Base-by-base conservation (phyloP, 2,113 vertebrate species). In the Spermophilus dauricus region DNA sequence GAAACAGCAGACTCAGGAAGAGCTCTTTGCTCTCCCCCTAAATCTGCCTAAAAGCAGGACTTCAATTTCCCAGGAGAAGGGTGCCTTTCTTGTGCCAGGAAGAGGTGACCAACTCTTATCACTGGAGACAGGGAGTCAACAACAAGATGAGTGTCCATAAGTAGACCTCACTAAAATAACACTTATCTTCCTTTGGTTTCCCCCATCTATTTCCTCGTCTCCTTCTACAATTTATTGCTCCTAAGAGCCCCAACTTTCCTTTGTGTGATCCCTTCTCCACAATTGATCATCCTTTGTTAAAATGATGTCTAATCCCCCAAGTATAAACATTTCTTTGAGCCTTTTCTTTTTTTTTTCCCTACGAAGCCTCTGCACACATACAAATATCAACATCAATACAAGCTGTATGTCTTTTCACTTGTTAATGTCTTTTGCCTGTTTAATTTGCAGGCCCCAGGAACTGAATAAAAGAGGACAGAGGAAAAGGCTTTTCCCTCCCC, bases 221-320 rank as follows among this genome's bases (percentile, higher is more conserved):
- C 56, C 81, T 61, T 85, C 81, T 77, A 85, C 42, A 91, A 77
- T 94, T 92, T 90, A 94, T 92, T 76, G 78, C 32, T 30, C 11
- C 42, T 4, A 53, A 70, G 85, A 83, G 56, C 67, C 67, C 70
- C 58, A 51, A 51, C 58, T 97, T 90, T 82, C 58, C 58, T 97
- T 85, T 80, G 48, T 89, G 75, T 83, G 69, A n/a, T 75, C 93
- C 70, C 18, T 76, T 76, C 42, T 84, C 77, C 70, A 87, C 51
- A 81, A 32, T 94, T 92, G 51, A 94, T 97, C 85, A 97, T 75
- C 51, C 56, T 97, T 89, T 86, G 20, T 78, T 94, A 86, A 93
- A 89, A 93, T 86, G 51, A 77, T 89, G 32, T 51, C 42, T 78
- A 72, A 22, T 1, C 3, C 10, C 20, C 39, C n/a, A 39, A 89